Evolutionary conservation across 2,888 invertebrate species (phyloP), one percentile per base, ranked within the genome.

Genomic region (Helobdella robusta): DNA sequence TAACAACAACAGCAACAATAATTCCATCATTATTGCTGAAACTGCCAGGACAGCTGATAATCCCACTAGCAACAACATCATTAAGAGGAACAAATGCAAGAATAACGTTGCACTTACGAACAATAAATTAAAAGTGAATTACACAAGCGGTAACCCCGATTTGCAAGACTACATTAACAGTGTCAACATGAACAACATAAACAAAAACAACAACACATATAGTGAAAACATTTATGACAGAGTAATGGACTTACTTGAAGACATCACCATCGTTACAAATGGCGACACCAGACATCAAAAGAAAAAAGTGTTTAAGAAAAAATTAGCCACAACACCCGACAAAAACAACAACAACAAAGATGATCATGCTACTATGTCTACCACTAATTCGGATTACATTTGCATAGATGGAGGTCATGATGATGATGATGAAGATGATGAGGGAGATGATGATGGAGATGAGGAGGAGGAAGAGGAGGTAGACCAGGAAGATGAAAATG

Each of bases 341-440:
- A n/a, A n/a, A n/a, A n/a, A n/a, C n/a, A n/a, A n/a, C n/a, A n/a
- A n/a, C n/a, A 30, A 28, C 32, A n/a, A n/a, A 3, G 25, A 30
- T n/a, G 32, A 25, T n/a, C 25, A 25, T 3, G 32, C 32, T 56
- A 28, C 56, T 6, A 25, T 32, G 2, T 56, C 56, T 1, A 56
- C 56, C 56, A 56, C 28, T 28, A 56, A 28, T 56, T 56, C 56
- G 8, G 56, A 56, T 30, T 56, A 56, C 32, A 56, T 56, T 32
- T 56, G 56, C 56, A 56, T 56, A 28, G 56, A 56, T 28, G 25
- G 25, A 18, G 48, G 48, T 48, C 48, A 48, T 25, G 56, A 56
- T 28, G 25, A n/a, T 32, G 56, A 56, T 18, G 56, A 56, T 3
- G 56, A 56, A n/a, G 28, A 56, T 18, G 56, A 56, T 28, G 56